phyloP scores from a whole-genome alignment of 2,797 vertebrate species.

The Spheniscus humboldti region DNA sequence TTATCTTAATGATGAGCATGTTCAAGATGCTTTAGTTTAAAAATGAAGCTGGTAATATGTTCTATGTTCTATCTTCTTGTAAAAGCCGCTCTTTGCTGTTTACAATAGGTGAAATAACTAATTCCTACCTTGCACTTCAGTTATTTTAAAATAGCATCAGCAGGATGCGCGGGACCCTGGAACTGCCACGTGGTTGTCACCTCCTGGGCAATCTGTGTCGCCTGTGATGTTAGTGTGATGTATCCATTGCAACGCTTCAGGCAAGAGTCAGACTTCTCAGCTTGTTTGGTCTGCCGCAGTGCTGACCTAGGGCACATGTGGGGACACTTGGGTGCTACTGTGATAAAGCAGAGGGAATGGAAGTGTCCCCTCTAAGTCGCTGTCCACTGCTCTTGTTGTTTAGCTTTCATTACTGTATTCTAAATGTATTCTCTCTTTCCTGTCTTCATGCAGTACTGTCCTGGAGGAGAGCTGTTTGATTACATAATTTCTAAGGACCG shows the following conservation, averaged over 20 bases:
- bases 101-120: neutral
- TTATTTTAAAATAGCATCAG: neutral
- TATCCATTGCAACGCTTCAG: fast-evolving
- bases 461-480: constrained; percentile 94
- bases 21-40: neutral
- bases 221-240: neutral
- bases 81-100: neutral
- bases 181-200: fast-evolving
- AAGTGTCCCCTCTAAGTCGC: neutral
- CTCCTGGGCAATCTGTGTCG: fast-evolving
- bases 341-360: neutral
- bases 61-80: neutral
- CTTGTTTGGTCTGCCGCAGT: neutral
- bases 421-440: neutral
- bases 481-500: constrained; percentile 93
- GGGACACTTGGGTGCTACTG: fast-evolving
- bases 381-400: neutral
- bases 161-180: fast-evolving
- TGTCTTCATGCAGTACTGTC: constrained; percentile 83
- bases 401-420: neutral
- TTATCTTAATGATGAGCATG: neutral
- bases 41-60: neutral
- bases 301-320: fast-evolving
- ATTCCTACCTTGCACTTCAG: neutral
- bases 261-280: neutral